phyloP scores from a whole-genome alignment of 2,797 vertebrate genomes.

The Neosalanx taihuensis region DNA sequence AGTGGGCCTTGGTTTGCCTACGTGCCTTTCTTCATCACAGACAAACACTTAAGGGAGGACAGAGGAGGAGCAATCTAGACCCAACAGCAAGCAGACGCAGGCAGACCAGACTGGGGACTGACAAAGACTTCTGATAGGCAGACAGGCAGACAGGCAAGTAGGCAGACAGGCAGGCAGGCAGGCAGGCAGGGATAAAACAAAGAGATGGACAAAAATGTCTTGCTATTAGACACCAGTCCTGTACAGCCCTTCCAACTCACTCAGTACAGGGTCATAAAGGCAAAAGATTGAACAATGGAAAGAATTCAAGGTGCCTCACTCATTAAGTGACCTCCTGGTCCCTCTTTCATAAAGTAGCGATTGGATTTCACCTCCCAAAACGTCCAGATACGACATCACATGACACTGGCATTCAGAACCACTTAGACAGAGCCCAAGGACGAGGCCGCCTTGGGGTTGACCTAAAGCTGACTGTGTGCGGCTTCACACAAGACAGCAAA shows the following conservation, averaged over 20 bases:
- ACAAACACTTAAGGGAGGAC: constrained; percentile 32
- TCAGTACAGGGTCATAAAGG: not conserved
- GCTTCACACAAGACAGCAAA: constrained; percentile 35
- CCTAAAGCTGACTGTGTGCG: constrained; percentile 43
- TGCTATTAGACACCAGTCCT: no score
- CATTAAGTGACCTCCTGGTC: not conserved
- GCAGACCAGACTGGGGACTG: not conserved
- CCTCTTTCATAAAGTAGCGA: no score
- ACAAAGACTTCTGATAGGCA: not conserved
- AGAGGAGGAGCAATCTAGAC: constrained; percentile 32
- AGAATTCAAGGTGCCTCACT: not conserved
- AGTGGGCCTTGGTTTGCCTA: not conserved
- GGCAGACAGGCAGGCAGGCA: not conserved
- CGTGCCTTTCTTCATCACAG: not conserved
- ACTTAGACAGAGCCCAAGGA: constrained; percentile 26
- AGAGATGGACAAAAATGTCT: no score
- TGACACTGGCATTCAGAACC: not conserved
- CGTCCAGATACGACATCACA: not conserved
- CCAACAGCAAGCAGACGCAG: not conserved
- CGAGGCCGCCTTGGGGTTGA: constrained; percentile 36
- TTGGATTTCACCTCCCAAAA: not conserved
- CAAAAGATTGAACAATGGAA: not conserved
- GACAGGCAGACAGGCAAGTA: not conserved
- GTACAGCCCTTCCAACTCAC: not conserved
- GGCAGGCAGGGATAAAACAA: no score